Evolutionary conservation across 1,140 invertebrate species (phyloP), one percentile per base, ranked within the genome.

Genomic region (Pseudomyrmex dendroicus): DNA sequence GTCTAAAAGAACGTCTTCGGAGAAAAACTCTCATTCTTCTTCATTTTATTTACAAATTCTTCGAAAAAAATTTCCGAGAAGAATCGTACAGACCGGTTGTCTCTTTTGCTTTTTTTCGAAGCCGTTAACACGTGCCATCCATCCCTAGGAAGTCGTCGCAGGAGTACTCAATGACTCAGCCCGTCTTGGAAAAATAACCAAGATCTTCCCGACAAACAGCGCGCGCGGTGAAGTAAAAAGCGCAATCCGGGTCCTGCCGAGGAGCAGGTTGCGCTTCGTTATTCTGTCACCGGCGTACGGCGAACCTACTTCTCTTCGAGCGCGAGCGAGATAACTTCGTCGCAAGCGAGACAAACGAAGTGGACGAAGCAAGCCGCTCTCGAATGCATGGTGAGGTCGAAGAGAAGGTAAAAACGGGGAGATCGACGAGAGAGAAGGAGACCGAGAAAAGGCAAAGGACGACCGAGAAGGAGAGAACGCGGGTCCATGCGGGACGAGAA

Each of bases 401-500:
- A 52, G 63, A 66, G 35, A 59, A 52, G 54, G 64, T 63, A n/a
- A 73, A 63, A 13, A 62, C 44, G 13, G 63, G 54, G n/a, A 59
- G 15, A n/a, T 9, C n/a, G 17, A 25, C 25, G 25, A 50, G 52
- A 61, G 52, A 73, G 52, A 66, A 48, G 59, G 44, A 72, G 84
- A 83, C n/a, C 35, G 56, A 76, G 20, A 59, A 83, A 52, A 62
- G 22, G 54, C 66, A 72, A 61, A 61, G 67, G 44, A 62, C 15
- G 66, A 83, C 64, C 57, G 74, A 85, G 62, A 46, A 66, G 63
- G 57, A 82, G 73, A 84, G 82, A 59, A 85, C 54, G 76, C 15
- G n/a, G 20, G 59, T 48, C 20, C 64, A 66, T 22, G 59, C 68
- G n/a, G 62, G 59, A 77, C 50, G 13, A 52, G 85, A 72, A 62